Evolutionary conservation across 1,140 invertebrate genomes (phyloP).

Genomic region (Pseudobourletiella spinata): DNA sequence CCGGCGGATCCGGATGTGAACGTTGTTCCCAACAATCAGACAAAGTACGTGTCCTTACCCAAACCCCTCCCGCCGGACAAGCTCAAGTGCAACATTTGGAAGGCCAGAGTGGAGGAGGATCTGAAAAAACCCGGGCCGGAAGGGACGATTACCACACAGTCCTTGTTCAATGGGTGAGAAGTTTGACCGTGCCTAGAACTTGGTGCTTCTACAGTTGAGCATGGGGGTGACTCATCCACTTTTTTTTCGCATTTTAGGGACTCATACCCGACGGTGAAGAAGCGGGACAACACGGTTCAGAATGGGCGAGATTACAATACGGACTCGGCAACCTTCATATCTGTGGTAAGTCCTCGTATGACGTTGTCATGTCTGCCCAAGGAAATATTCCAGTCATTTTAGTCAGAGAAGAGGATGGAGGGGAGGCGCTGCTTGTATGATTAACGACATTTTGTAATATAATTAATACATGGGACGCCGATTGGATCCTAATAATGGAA

Average conservation of each 20-base stretch:
- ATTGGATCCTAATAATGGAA: not conserved
- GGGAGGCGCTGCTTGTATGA: not conserved
- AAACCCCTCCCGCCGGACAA: conserved; percentile 72
- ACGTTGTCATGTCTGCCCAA: not conserved
- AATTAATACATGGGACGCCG: not conserved
- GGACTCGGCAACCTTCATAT: conserved; percentile 55
- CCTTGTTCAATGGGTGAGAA: conserved; percentile 30
- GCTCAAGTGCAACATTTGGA: conserved; percentile 89
- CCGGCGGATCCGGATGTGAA: conserved; percentile 28
- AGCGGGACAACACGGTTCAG: conserved; percentile 31
- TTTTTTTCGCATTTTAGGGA: conserved; percentile 28
- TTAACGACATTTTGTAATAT: not conserved
- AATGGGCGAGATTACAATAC: conserved; percentile 24
- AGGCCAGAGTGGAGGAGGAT: conserved; percentile 53
- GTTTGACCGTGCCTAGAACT: conserved; percentile 14
- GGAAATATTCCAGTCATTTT: not conserved
- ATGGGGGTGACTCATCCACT: not conserved
- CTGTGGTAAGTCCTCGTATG: conserved; percentile 54
- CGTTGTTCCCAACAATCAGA: conserved; percentile 47
- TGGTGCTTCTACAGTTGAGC: not conserved
- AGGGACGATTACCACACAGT: conserved; percentile 26
- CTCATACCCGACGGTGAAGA: conserved; percentile 32
- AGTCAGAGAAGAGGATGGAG: not conserved
- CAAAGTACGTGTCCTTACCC: conserved; percentile 42
- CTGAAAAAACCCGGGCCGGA: conserved; percentile 42